Base-by-base conservation (phyloP, 2,888 invertebrate genomes). In the Agonopterix arenella region DNA sequence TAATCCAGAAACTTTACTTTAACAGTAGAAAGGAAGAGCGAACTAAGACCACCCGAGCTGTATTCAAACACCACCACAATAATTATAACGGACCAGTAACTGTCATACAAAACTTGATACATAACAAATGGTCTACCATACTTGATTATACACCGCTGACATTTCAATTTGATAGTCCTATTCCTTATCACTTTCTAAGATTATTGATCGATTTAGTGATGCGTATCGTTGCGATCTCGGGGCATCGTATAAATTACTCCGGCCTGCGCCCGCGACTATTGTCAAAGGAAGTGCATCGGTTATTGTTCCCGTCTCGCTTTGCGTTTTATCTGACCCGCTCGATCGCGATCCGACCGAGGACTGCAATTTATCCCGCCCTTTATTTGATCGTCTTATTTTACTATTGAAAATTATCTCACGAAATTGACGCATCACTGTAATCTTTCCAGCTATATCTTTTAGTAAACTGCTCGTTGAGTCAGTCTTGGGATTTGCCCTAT, bases 271-370 rank as follows among this genome's bases (percentile, higher is more conserved):
- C 59, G 58, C 60, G 63, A 71, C 72, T 69, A 80, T 83, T 86
- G 85, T 84, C 83, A 80, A 80, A 84, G 84, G 82, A 81, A 82
- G 82, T 82, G 81, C 83, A 83, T 84, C 83, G 76, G 80, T 84
- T 84, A 86, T 88, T 85, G 85, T 86, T 84, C 77, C 70, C 71
- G 71, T 79, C 64, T 53, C 73, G 80, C 71, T 77, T 79, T 73
- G 68, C 65, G 67, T 72, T 71, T 80, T 84, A 84, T 84, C 83
- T 71, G 56, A 54, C 56, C 68, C 68, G 70, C 61, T 66, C 66
- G 62, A 84, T 84, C 80, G 69, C 68, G 59, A 67, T 68, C 58
- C 61, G 64, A 64, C 66, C 66, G 61, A 61, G 66, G 69, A 73
- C 73, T 70, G 75, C 77, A 80, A 83, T 82, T 84, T 80, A 81